These are phyloP conservation scores for Drosophila monieri DNA, from an alignment of 2,888 invertebrate species.

Conservation along the genomic window DNA sequence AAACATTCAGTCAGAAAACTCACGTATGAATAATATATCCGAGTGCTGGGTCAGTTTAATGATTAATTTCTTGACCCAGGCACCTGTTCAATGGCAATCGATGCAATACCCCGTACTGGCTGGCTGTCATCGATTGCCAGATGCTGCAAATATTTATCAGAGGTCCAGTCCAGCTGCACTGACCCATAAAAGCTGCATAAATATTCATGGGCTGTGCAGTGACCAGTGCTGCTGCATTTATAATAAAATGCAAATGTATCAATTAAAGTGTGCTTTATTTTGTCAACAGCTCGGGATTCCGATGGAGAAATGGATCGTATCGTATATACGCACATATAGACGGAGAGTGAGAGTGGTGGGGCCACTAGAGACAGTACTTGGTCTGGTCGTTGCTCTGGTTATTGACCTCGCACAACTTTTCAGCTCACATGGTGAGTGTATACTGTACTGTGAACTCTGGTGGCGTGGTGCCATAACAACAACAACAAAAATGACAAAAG, in stretches of 20 bases:
- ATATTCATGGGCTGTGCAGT: constrained; percentile 64
- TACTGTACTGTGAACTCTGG: constrained; percentile 22
- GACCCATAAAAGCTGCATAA: constrained; percentile 66
- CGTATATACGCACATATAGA: constrained; percentile 32
- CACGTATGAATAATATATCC: not conserved
- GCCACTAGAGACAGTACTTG: constrained; percentile 65
- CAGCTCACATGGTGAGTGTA: constrained; percentile 28
- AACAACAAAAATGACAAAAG: constrained; percentile 31
- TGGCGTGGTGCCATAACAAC: constrained; percentile 6
- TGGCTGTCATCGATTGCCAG: constrained; percentile 40
- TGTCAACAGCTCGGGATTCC: constrained; percentile 61
- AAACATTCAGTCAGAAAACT: too few relatives aligned
- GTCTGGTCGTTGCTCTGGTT: constrained; percentile 67
- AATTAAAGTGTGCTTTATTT: constrained; percentile 81
- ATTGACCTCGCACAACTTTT: constrained; percentile 67
- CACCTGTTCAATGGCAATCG: constrained; percentile 36
- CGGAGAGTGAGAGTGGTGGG: not conserved
- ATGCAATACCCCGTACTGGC: constrained; percentile 8
- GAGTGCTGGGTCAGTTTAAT: not conserved
- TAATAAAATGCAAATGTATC: constrained; percentile 80
- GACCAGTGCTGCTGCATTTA: constrained; percentile 61
- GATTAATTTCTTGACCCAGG: constrained; percentile 20
- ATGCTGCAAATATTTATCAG: constrained; percentile 44
- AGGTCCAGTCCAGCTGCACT: constrained; percentile 23
- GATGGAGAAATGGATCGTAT: constrained; percentile 45